Evolutionary conservation across 2,888 invertebrate genomes (phyloP), one percentile per base, ranked within the genome.

Genomic region (Marasmarcha lunaedactyla): DNA sequence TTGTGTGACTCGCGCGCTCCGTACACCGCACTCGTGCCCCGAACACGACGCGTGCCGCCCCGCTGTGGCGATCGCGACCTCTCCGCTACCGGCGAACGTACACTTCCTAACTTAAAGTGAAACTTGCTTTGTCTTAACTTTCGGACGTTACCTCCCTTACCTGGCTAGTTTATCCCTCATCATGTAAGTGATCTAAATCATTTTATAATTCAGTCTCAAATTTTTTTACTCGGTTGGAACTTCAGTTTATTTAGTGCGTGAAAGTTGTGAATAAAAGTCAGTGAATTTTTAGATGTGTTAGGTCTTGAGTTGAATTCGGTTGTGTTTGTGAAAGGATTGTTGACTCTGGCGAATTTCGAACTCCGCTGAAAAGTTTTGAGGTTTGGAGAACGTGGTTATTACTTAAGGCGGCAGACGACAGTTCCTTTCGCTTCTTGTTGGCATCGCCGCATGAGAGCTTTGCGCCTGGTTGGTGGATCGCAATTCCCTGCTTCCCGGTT

Each of bases 11-110:
- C 85, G 85, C 85, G 78, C 79, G 79, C 81, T 81, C 79, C 64
- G 83, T 79, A 69, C 79, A 78, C 78, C 68, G 79, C 81, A 81
- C 78, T 81, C 78, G 83, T 79, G 78, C 72, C 55, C 78, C 72
- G 77, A 81, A 57, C 79, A 77, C 83, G 83, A 83, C 83, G 77
- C 79, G 81, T 69, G 79, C 78, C 78, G 70, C 74, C 73, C 72
- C 68, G 57, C 85, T 77, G 83, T 84, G 85, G 84, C 85, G 78
- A 86, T 12, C 85, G 86, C 84, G 85, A 85, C 81, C 76, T 85
- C 83, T 85, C 69, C 72, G 76, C 81, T 85, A 84, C 85, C 84
- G 85, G 79, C 85, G 71, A 81, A 70, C 71, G 69, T 77, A 77
- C 70, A 30, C 30, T 70, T 71, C 67, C 67, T 69, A 71, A 77